Evolutionary conservation across 2,113 vertebrate genomes (phyloP), one percentile per base, ranked within the genome.

Genomic region (Pantherophis guttatus): DNA sequence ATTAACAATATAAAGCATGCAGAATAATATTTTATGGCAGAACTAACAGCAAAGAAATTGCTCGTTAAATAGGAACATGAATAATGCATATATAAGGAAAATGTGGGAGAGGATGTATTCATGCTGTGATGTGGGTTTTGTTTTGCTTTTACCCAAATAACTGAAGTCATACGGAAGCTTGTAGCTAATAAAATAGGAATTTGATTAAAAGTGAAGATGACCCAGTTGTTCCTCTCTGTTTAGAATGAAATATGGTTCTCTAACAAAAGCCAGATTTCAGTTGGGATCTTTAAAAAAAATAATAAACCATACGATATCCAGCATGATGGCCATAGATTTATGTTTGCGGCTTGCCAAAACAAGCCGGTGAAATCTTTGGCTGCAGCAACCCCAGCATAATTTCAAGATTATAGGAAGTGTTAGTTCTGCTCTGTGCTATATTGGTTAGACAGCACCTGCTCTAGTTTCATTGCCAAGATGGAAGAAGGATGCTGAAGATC

Each of bases 321-420:
- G 33, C 44, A 2, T 88, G 94, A 91, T 86, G 81, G 1, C 48
- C 94, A 50, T 91, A 3, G 8, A n/a, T 95, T 92, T 81, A 91
- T 33, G n/a, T 19, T 33, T 75, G 15, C 2, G 0, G n/a, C n/a
- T n/a, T 75, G 70, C n/a, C 70, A 75, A 75, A 75, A 75, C 70
- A 75, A 48, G 15, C n/a, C 70, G 33, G 70, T 75, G 6, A 17
- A 75, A 0, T 53, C 85, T 92, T 94, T 93, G 89, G 11, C n/a
- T 33, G 70, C 70, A 33, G 70, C n/a, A 75, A 75, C n/a, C 17
- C 13, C 2, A 15, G 70, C n/a, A 75, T 75, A 75, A 13, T 58
- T 11, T 91, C 8, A 90, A 92, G 52, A 57, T 91, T 93, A 94
- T 75, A 33, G n/a, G n/a, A 75, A 75, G n/a, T 75, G 12, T 75